These are phyloP conservation scores for Eucera pruinosa DNA, from an alignment of 2,888 invertebrate species.

Conservation along the genomic window DNA sequence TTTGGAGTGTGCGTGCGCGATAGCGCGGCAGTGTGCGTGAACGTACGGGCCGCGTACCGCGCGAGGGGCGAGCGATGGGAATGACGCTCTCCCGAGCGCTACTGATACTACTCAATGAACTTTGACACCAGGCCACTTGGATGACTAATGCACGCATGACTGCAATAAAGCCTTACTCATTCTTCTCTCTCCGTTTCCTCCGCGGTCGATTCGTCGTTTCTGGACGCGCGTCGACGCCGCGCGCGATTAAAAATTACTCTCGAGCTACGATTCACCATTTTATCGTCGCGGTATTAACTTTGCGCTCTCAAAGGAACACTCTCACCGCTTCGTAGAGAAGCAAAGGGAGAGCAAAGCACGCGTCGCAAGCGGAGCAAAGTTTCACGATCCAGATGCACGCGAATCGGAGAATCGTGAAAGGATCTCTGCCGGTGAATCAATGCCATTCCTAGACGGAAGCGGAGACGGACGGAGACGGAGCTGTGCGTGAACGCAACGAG, in stretches of 20 bases:
- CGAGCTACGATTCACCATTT: too few relatives aligned
- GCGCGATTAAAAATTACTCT: too few relatives aligned
- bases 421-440: not conserved
- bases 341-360: too few relatives aligned
- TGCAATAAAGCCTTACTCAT: not conserved
- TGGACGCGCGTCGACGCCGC: too few relatives aligned
- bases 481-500: slow-evolving; percentile 68
- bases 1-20: slow-evolving; percentile 23
- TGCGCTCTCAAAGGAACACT: too few relatives aligned
- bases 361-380: too few relatives aligned
- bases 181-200: not conserved
- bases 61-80: slow-evolving; percentile 35
- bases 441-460: slow-evolving; percentile 7
- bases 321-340: too few relatives aligned
- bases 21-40: slow-evolving; percentile 10
- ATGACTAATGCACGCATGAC: slow-evolving; percentile 3
- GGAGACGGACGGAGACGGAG: slow-evolving; percentile 11
- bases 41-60: slow-evolving; percentile 34
- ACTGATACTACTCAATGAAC: slow-evolving; percentile 24
- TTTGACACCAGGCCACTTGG: slow-evolving; percentile 6
- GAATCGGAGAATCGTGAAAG: not conserved
- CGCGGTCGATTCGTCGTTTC: too few relatives aligned
- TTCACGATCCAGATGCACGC: too few relatives aligned
- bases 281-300: too few relatives aligned
- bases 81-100: slow-evolving; percentile 22